Evolutionary conservation across 2,888 invertebrate genomes (phyloP).

Genomic region (Eucera pruinosa): DNA sequence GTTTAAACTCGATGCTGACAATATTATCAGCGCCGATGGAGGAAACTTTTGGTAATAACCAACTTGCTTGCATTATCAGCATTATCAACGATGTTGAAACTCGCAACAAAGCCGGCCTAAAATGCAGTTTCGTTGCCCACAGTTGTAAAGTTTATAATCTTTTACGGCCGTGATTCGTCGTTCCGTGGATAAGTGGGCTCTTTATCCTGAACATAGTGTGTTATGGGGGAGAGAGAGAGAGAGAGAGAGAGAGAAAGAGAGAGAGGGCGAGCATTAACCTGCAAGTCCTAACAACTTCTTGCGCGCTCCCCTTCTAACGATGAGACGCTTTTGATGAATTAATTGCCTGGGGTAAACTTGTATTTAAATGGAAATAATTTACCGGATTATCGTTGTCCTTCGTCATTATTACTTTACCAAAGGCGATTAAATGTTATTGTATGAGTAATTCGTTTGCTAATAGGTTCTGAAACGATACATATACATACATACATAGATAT

Average conservation of each 20-base stretch:
- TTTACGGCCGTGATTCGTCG: constrained; percentile 7
- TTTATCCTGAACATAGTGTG: constrained; percentile 3
- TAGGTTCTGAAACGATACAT: background rate
- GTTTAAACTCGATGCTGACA: constrained; percentile 35
- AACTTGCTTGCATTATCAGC: constrained; percentile 24
- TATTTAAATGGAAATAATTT: constrained; percentile 32
- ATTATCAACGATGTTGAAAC: constrained; percentile 19
- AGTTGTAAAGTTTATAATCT: constrained; percentile 34
- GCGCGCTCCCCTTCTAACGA: background rate
- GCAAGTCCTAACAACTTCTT: constrained; percentile 10
- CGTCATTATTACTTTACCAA: constrained; percentile 8
- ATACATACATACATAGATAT: too few species aligned
- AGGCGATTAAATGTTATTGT: constrained; percentile 15
- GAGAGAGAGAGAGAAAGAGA: too few species aligned
- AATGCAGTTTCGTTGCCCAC: constrained; percentile 22
- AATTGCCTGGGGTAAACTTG: constrained; percentile 29
- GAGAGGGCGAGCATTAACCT: background rate
- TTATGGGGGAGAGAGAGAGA: background rate
- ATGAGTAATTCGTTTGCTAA: constrained; percentile 11
- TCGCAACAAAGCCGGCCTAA: constrained; percentile 18
- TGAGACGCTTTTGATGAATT: constrained; percentile 11
- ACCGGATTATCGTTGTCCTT: constrained; percentile 20
- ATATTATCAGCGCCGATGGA: constrained; percentile 15
- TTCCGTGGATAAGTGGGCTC: constrained; percentile 7
- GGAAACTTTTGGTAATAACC: constrained; percentile 43